Base-by-base conservation (phyloP, 2,797 vertebrate genomes). In the Oryzias dopingdopingensis region DNA sequence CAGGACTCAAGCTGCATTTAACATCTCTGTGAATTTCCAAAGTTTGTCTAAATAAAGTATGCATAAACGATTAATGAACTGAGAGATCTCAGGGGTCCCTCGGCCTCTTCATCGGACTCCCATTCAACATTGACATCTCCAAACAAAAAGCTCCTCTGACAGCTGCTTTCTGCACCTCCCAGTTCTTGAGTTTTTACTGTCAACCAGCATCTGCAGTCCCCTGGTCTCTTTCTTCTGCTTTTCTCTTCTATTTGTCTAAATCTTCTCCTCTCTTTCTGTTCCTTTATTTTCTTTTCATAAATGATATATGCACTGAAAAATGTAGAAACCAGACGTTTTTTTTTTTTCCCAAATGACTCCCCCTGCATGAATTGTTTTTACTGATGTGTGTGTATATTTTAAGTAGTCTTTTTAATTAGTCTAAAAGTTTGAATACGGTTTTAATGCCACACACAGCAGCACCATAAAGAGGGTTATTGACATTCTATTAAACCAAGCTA, bases 71-170 rank as follows among this genome's bases (percentile, higher is more conserved):
- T 65, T 48, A 24, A 14, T 23, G 16, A 16, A 15, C 18, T 10
- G 23, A 58, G 42, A 51, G 14, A 42, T 40, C 52, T 56, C 40
- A 53, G 4, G 18, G 50, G 50, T 26, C 22, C 44, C 32, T 48
- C 26, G 45, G 56, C 49, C 14, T 50, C n/a, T 49, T n/a, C 2
- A 29, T 8, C 13, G 26, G n/a, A 32, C 10, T 12, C 4, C 48
- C 24, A 12, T 50, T 50, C 49, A 17, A 29, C 26, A 23, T 4
- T 22, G 13, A 48, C 46, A 48, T 48, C 46, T 48, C 20, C 46
- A 23, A 48, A 48, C 32, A 37, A 37, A 37, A 37, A 37, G 32
- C 44, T 45, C 44, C 17, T 5, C 12, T 18, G 18, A 45, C 44
- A 45, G 44, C 44, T 16, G 44, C 44, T n/a, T 5, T n/a, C 16